Base-by-base conservation (phyloP, 2,113 vertebrate species). In the Sorex fumeus region DNA sequence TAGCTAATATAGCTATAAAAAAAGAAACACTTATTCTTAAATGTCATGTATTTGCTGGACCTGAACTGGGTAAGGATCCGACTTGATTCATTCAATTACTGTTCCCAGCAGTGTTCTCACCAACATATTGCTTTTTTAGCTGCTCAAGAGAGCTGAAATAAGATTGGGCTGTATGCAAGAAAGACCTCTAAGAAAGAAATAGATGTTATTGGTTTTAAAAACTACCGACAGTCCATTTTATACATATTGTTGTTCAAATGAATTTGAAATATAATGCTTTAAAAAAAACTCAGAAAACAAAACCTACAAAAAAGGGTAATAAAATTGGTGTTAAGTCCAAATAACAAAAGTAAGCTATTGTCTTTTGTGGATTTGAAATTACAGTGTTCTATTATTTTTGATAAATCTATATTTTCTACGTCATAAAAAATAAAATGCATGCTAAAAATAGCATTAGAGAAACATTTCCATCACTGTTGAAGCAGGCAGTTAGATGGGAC, bases 81-180 rank as follows among this genome's bases (percentile, higher is more conserved):
- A 86, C 86, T 79, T 78, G 88, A 93, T 96, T 97, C 95, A 94
- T 89, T 96, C 97, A 97, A 80, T 98, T 97, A 97, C 93, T 94
- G 57, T 84, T 96, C 96, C 96, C 94, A 97, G 79, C 94, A 91
- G 50, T 93, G 69, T 96, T 97, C 93, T 95, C 94, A 70, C 91
- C 3, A 92, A 79, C 34, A 84, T 96, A 96, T 96, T 96, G 94
- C 86, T 96, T 97, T 97, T 79, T 80, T 72, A 43, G 77, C 78
- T 90, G 93, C 67, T 96, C 93, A 90, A 80, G 90, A 96, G 96
- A 97, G 95, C 92, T 10, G 87, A 96, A 95, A 40, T 92, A 95
- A 96, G 77, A 98, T 94, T 96, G 93, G 84, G 90, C 93, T 96
- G 64, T 95, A 92, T 96, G 87, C 84, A 95, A 95, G 93, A 88